phyloP scores from a whole-genome alignment of 1,140 invertebrate genomes.

The Anthonomus grandis region DNA sequence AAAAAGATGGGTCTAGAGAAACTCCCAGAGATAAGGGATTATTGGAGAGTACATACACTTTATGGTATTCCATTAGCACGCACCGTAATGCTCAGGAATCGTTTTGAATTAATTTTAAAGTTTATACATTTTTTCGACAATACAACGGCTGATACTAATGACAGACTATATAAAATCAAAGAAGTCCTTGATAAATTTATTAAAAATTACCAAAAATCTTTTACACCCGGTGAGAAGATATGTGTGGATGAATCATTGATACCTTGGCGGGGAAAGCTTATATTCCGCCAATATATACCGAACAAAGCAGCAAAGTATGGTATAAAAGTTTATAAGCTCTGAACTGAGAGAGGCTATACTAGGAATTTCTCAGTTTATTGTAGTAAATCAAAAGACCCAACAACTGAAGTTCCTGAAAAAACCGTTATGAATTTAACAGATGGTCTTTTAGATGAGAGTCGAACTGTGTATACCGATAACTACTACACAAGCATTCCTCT shows the following conservation, averaged over 20 bases:
- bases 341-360: constrained; percentile 31
- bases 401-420: constrained; percentile 9
- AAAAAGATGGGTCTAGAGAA: too few species aligned
- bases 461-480: constrained; percentile 24
- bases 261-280: constrained; percentile 37
- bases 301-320: constrained; percentile 41
- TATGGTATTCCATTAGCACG: constrained; percentile 3
- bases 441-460: not conserved
- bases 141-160: not conserved
- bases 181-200: not conserved
- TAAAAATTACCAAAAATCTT: constrained; percentile 27
- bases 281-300: constrained; percentile 39
- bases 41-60: constrained; percentile 8
- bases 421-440: not conserved
- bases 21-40: constrained; percentile 3
- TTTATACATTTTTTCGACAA: constrained; percentile 12
- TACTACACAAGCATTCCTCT: constrained; percentile 48
- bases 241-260: constrained; percentile 40
- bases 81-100: constrained; percentile 9
- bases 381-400: constrained; percentile 5
- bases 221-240: constrained; percentile 32
- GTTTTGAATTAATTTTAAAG: constrained; percentile 15
- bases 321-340: constrained; percentile 39
- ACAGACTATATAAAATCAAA: constrained; percentile 12
- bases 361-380: constrained; percentile 25